Evolutionary conservation across 2,797 vertebrate genomes (phyloP), one percentile per base, ranked within the genome.

Genomic region (Hoplostethus mediterraneus): DNA sequence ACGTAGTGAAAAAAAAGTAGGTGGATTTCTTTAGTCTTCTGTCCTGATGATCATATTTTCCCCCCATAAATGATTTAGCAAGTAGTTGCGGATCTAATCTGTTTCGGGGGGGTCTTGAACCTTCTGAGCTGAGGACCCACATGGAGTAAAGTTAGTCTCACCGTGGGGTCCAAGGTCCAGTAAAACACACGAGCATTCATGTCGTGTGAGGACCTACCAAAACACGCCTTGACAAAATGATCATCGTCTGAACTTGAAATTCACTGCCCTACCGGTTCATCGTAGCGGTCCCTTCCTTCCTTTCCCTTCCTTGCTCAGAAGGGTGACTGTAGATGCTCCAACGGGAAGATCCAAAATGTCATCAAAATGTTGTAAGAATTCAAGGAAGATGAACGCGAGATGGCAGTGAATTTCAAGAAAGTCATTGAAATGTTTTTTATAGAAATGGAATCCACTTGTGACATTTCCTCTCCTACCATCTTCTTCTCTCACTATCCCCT

Each of bases 401-500:
- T 72, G 66, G 60, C 80, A 77, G 71, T 82, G 81, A 70, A 82
- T 86, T 83, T 87, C 62, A 74, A 70, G 12, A 28, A 40, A 55
- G 38, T 58, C 56, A n/a, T 36, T 70, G 11, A 52, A 42, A 10
- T 3, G 6, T 10, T 68, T 64, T 55, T 59, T 28, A 13, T 33
- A 12, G 33, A 28, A 30, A 16, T 25, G 42, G 49, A 68, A 31
- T 63, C 33, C 21, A 52, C 63, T 78, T 63, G 21, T 67, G 77
- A 76, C 62, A n/a, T 25, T 17, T 57, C 47, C 52, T 38, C 33
- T 14, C 54, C 54, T 48, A 3, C 21, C 45, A 47, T 44, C 68
- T 0, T 0, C 30, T 30, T 65, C 45, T 49, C 6, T 38, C 11
- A 21, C 21, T 21, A 21, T 17, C 14, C 9, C 48, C 31, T 54